Base-by-base conservation (phyloP, 2,113 vertebrate genomes). In the Oreochromis spilurus region DNA sequence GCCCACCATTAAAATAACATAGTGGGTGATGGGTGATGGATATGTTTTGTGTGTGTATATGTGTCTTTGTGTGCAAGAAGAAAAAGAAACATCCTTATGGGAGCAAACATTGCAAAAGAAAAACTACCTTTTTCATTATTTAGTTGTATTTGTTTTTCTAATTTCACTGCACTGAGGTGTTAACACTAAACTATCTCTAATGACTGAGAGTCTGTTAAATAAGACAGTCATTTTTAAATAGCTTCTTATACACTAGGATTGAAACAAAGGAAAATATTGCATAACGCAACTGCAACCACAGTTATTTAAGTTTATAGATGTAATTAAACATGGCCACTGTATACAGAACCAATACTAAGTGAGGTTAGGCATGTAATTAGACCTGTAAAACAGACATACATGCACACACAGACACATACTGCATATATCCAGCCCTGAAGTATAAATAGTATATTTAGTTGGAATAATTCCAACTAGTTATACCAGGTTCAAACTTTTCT, bases 1-100 rank as follows among this genome's bases (percentile, higher is more conserved):
- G 77, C 19, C 81, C 58, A 55, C 8, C 78, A 57, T 86, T 75
- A 78, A 80, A 88, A 88, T 62, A 67, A 65, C 82, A 9, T 72
- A 24, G 54, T 43, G 81, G 57, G 45, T 55, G 79, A 50, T 31
- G 60, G 43, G 3, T 12, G 72, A 77, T 77, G 26, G 45, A 77
- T 52, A 34, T 77, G 43, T 72, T 26, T 48, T 72, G 0, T 12
- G 24, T n/a, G 40, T 19, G 67, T 52, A 75, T 50, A 75, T 50
- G 43, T 7, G 81, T 60, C 38, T 79, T 5, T 60, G 38, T 72
- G 31, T 24, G 16, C 52, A 34, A 7, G 54, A 52, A 85, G 13
- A 77, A 7, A 40, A 13, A 34, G 16, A 29, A 79, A 19, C 5
- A 83, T 70, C 19, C 48, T 45, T 1, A 12, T 50, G 21, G 43